Evolutionary conservation across 2,888 invertebrate species (phyloP).

Genomic region (Ceriagrion tenellum): DNA sequence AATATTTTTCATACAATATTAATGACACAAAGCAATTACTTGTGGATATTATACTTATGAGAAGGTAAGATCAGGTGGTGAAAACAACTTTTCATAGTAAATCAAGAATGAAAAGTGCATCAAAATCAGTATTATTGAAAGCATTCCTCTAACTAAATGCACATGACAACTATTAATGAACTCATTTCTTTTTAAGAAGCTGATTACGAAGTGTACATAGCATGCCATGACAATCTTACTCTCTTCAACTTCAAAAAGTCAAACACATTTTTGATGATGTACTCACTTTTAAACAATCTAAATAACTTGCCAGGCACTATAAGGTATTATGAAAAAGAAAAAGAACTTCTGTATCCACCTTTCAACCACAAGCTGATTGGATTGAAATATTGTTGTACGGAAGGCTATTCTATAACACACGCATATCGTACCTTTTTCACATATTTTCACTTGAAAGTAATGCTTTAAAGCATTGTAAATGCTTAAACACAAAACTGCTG

Average conservation of each 20-base stretch:
- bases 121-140: conserved; percentile 32
- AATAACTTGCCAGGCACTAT: conserved; percentile 64
- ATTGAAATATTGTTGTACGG: conserved; percentile 52
- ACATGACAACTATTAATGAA: conserved; percentile 23
- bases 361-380: conserved; percentile 16
- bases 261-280: conserved; percentile 61
- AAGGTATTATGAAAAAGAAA: conserved; percentile 66
- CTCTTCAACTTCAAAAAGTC: conserved; percentile 68
- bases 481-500: conserved; percentile 64
- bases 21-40: conserved; percentile 7
- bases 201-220: conserved; percentile 24
- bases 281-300: conserved; percentile 66
- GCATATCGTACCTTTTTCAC: conserved; percentile 64
- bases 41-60: not conserved
- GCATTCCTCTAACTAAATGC: conserved; percentile 50
- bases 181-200: conserved; percentile 34
- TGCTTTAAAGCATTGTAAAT: conserved; percentile 59
- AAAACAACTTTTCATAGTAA: not conserved
- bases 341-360: conserved; percentile 64
- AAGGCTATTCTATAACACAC: conserved; percentile 32
- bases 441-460: conserved; percentile 62
- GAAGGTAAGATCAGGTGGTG: not conserved
- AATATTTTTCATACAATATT: not conserved
- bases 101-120: not conserved
- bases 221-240: conserved; percentile 65